phyloP scores from a whole-genome alignment of 2,113 vertebrate species.

The Ochotona curzoniae region DNA sequence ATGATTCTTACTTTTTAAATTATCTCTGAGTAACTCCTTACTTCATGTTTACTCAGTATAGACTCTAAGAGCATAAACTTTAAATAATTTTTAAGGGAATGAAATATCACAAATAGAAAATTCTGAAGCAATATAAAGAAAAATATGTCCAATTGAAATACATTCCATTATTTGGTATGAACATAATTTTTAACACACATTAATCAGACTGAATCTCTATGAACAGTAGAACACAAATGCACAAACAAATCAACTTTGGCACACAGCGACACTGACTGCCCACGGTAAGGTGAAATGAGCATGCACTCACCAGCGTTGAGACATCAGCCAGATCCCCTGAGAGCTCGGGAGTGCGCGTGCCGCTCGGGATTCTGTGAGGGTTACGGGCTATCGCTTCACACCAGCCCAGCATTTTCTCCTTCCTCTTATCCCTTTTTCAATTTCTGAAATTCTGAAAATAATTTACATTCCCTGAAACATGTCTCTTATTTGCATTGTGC shows the following conservation, averaged over 20 bases:
- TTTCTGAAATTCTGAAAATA: constrained; percentile 92
- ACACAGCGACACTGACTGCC: neutral
- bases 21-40: neutral
- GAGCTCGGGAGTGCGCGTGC: constrained; percentile 87
- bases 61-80: neutral
- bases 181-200: neutral
- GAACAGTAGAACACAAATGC: neutral
- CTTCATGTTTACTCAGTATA: neutral
- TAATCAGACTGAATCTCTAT: neutral
- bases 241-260: neutral
- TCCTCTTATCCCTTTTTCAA: constrained; percentile 89
- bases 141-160: neutral
- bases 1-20: neutral
- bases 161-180: neutral
- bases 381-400: constrained; percentile 90
- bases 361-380: constrained; percentile 88
- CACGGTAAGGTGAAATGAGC: constrained; percentile 78
- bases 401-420: constrained; percentile 91
- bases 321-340: constrained; percentile 82
- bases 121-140: neutral
- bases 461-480: constrained; percentile 90
- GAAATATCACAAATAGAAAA: neutral
- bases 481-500: constrained; percentile 73
- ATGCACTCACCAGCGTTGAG: constrained; percentile 87
- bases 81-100: neutral